These are phyloP conservation scores for Mormyrops attenuatus DNA, from an alignment of 2,797 vertebrate species.

Conservation along the genomic window DNA sequence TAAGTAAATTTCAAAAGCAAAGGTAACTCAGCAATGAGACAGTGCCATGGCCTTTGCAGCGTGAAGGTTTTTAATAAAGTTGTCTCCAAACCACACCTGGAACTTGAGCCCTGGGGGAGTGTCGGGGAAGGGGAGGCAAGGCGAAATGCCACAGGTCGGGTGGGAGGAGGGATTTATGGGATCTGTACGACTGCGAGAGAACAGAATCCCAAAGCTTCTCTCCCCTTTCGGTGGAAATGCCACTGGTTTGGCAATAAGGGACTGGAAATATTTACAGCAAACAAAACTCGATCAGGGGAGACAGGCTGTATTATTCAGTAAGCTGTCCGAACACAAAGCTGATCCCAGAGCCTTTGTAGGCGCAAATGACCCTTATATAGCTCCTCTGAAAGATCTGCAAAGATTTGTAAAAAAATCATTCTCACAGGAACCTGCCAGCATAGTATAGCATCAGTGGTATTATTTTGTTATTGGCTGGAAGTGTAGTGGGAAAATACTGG, in stretches of 20 bases:
- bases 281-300: slow-evolving; percentile 29
- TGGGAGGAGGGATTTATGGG: slow-evolving; percentile 15
- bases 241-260: slow-evolving; percentile 9
- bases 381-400: not conserved
- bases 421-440: not conserved
- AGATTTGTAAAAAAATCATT: not conserved
- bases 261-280: slow-evolving; percentile 21
- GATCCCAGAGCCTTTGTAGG: not conserved
- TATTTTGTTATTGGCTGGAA: not conserved
- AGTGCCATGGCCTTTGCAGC: not conserved
- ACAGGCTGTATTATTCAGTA: slow-evolving; percentile 21
- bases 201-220: not conserved
- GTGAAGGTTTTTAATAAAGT: slow-evolving; percentile 33
- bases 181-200: not conserved
- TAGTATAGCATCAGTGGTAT: not conserved
- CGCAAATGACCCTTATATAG: not conserved
- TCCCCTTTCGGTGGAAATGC: not conserved
- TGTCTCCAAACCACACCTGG: slow-evolving; percentile 26
- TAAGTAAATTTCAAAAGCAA: not conserved
- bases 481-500: not conserved
- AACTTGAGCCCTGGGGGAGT: not conserved
- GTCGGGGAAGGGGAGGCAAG: not conserved
- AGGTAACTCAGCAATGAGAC: slow-evolving; percentile 7
- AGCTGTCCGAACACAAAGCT: slow-evolving; percentile 18
- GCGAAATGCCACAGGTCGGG: not conserved